Evolutionary conservation across 2,888 invertebrate genomes (phyloP), one percentile per base, ranked within the genome.

Genomic region (Polydesmus complanatus): DNA sequence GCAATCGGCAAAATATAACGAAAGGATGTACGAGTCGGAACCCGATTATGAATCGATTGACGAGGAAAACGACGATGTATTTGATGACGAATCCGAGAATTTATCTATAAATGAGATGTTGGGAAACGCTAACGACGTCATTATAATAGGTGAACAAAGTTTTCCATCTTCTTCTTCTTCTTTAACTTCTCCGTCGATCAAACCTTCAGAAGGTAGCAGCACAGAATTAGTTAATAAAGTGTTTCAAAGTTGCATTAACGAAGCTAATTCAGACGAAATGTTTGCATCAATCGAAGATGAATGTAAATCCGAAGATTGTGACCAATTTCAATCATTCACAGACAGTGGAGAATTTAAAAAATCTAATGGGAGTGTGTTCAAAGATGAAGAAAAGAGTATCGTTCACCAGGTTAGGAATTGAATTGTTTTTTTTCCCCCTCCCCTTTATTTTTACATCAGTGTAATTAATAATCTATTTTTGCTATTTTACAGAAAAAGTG

Each of bases 401-500:
- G 37, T 14, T 37, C 14, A 37, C 14, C 37, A 37, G 37, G 37
- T 37, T 8, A 37, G 5, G 5, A 37, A 37, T 8, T 37, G 14
- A 37, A 37, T 8, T 8, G 37, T 37, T 37, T 8, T 37, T 37
- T 37, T 8, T 14, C 37, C 8, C 5, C 14, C 14, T 8, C 14
- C 37, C 37, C 14, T 37, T 5, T 37, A 37, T 8, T 37, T 37
- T 37, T 14, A 37, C 37, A 37, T 5, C 14, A 8, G 37, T 37
- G 37, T 37, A 8, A 37, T 37, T 37, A 8, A 37, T 37, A 8
- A 37, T 8, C 37, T 37, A 37, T 8, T 37, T 8, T 37, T 37
- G 37, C 5, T 22, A 5, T 5, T 51, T 51, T 56, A n/a, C 18
- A 60, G 60, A 56, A 55, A 23, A 55, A 55, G 5, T 56, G 18